Base-by-base conservation (phyloP, 2,888 invertebrate species). In the Acleris holmiana region DNA sequence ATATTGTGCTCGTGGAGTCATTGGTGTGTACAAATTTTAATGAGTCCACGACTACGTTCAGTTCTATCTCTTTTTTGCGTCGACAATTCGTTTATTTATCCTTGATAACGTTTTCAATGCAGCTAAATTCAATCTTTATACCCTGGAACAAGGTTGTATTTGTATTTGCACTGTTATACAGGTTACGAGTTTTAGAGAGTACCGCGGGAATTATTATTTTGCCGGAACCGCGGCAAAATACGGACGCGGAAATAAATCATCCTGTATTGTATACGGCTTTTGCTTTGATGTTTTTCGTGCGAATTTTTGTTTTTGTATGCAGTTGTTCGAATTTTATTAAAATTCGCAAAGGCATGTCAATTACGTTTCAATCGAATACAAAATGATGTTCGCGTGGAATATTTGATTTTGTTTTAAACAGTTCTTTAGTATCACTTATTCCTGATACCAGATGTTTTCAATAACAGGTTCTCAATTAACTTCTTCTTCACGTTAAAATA, bases 1-100 rank as follows among this genome's bases (percentile, higher is more conserved):
- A 59, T 76, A 75, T 74, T 70, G 72, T 74, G 73, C 86, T 88
- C 71, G 70, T 74, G 68, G 78, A 83, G 73, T 77, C 86, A 88
- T 79, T 76, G 83, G 79, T 66, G 80, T 78, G 82, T 80, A 77
- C 77, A 83, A 83, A 87, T 86, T 89, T 89, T 89, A 89, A 89
- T 86, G 89, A 89, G 85, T 80, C 76, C 74, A 70, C 77, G 76
- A 74, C 74, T 72, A 75, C 72, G 77, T 68, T 65, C 74, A 67
- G 68, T 70, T 71, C 60, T 70, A 64, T 70, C 71, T 75, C 72
- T 75, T 72, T 73, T 72, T 68, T 67, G 44, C 64, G 68, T 67
- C 65, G 64, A 67, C 66, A 66, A 68, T 67, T 66, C 61, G 67
- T 60, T 60, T 54, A 61, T 66, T 54, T 29, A 21, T 19, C 46